A percentile compares a stretch with the other conserved stretches of the same genome.
Conservation (phyloP, 1,140 invertebrate species). For the Bombyx mandarina region DNA sequence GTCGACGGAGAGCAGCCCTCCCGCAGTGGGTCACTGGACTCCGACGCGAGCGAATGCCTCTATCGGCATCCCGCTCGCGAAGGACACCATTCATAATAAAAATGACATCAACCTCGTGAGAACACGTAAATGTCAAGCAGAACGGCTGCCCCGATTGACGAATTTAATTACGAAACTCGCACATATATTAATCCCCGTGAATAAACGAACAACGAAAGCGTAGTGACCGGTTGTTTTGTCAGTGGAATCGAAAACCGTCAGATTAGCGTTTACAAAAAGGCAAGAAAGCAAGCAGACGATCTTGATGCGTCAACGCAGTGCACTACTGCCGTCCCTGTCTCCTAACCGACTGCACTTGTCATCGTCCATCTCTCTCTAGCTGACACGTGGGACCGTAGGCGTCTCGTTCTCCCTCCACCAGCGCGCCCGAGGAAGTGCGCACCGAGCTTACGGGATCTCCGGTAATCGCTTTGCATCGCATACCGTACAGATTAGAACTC, state of each 20-base stretch:
- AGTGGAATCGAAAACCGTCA: slow-evolving; percentile 52
- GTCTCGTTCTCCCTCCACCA: slow-evolving; percentile 26
- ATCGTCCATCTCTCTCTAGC: slow-evolving; percentile 33
- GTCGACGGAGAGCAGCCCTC: slow-evolving; percentile 31
- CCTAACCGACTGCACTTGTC: slow-evolving; percentile 35
- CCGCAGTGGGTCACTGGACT: slow-evolving; percentile 54
- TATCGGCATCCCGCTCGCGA: slow-evolving; percentile 29
- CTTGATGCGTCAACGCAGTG: slow-evolving; percentile 61
- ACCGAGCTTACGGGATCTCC: slow-evolving; percentile 39
- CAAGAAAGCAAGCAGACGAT: slow-evolving; percentile 37
- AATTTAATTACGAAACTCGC: slow-evolving; percentile 42
- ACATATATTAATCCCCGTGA: no score
- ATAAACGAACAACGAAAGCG: no score
- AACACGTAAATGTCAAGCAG: slow-evolving; percentile 52
- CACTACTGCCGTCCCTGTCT: slow-evolving; percentile 45
- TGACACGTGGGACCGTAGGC: slow-evolving; percentile 9
- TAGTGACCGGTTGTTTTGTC: no score
- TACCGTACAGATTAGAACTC: slow-evolving; percentile 45
- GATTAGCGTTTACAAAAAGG: slow-evolving; percentile 45
- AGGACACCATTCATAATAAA: slow-evolving; percentile 56
- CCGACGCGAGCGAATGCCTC: slow-evolving; percentile 19
- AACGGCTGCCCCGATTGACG: slow-evolving; percentile 28
- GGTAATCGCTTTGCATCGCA: slow-evolving; percentile 42
- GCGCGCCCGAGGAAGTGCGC: slow-evolving; percentile 52
- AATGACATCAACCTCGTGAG: slow-evolving; percentile 64